Base-by-base conservation (phyloP, 2,797 vertebrate genomes). In the Pangasius larnaudii region DNA sequence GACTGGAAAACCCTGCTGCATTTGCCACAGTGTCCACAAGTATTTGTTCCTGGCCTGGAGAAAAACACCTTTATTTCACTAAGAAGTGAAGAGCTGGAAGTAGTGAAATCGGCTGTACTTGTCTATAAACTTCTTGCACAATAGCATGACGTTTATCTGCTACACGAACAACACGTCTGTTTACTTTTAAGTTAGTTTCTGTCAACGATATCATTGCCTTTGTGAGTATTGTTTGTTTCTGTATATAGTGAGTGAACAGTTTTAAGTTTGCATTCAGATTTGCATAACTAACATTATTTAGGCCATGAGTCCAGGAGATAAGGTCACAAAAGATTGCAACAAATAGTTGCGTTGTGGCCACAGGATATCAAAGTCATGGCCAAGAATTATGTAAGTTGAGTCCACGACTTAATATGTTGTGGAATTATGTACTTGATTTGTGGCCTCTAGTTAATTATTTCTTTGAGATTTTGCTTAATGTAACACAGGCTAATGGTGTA, bases 11-110 rank as follows among this genome's bases (percentile, higher is more conserved):
- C 33, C 65, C 80, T 65, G 39, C 69, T 36, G 39, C 30, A 8
- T 65, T 72, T 18, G 9, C 63, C 75, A 11, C 33, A 16, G 51
- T 24, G 39, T 82, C 53, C 53, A 61, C 78, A 46, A 58, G 78
- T 59, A 86, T 87, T 83, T 49, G 49, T 42, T 69, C 53, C 51
- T 30, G 2, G 9, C 63, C 49, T 58, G 77, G 42, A 53, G 67
- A 59, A 51, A 33, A 30, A 22, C 24, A 42, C 51, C 65, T 49
- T 87, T n/a, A 49, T 22, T 86, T 51, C 42, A 24, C 75, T 18
- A 53, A 69, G 3, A 10, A 33, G 46, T 27, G 8, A 86, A 46
- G 61, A 59, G 33, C 59, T 16, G 13, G 18, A 19, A n/a, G 58
- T n/a, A 22, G 61, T n/a, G 75, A 69, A 79, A 39, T 69, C 10